Conservation (phyloP, 2,113 vertebrate genomes). For the Sander vitreus region DNA sequence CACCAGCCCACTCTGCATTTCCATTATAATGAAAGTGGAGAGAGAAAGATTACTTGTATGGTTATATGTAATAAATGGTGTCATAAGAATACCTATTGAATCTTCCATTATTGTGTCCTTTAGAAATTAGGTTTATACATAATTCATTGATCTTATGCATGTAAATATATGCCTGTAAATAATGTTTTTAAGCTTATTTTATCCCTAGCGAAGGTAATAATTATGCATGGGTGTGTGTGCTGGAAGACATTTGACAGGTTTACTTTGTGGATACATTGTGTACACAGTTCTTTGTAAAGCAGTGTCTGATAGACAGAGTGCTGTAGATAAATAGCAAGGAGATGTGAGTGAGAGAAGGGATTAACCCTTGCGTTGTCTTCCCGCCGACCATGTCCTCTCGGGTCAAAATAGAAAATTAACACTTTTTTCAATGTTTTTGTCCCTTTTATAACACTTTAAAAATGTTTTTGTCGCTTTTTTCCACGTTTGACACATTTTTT, state of each 20-base stretch:
- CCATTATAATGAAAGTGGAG: neutral
- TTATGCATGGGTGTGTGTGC: neutral
- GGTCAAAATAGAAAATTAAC: too few relatives aligned
- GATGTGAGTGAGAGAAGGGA: neutral
- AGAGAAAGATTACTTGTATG: neutral
- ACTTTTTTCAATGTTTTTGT: too few relatives aligned
- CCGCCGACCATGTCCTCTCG: too few relatives aligned
- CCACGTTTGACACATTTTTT: too few relatives aligned
- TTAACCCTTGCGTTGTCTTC: neutral
- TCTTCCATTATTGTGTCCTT: neutral
- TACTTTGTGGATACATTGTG: neutral
- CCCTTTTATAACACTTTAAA: too few relatives aligned
- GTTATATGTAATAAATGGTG: neutral
- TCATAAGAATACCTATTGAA: neutral
- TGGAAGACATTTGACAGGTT: neutral
- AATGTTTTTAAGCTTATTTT: too few relatives aligned
- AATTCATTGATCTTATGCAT: neutral
- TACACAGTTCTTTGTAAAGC: neutral
- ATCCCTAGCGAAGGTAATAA: too few relatives aligned
- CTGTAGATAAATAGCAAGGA: neutral
- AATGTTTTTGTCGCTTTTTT: too few relatives aligned
- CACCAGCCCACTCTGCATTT: neutral
- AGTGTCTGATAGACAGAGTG: neutral
- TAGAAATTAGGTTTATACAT: too few relatives aligned
- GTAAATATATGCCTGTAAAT: neutral